phyloP scores from a whole-genome alignment of 1,140 invertebrate genomes.

The Muscidifurax raptorellus region DNA sequence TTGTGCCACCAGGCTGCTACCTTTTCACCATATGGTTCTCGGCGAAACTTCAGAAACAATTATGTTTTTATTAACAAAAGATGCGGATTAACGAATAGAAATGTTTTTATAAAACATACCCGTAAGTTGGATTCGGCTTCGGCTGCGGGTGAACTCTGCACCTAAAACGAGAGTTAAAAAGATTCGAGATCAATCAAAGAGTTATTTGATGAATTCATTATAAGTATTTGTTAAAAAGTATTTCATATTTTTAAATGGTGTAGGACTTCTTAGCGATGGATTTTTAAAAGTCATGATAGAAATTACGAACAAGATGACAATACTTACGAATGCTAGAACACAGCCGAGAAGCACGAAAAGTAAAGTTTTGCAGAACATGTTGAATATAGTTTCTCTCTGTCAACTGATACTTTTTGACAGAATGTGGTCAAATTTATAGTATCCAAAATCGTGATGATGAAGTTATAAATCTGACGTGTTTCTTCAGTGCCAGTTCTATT shows the following conservation, averaged over 20 bases:
- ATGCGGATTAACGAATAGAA: too few relatives aligned
- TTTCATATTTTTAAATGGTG: too few relatives aligned
- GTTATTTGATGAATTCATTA: too few relatives aligned
- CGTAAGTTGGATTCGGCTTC: too few relatives aligned
- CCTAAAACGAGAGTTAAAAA: too few relatives aligned
- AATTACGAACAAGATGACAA: background rate
- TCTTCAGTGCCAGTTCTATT: background rate
- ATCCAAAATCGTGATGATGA: background rate
- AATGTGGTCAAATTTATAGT: background rate
- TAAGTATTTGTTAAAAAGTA: too few relatives aligned
- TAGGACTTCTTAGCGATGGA: too few relatives aligned
- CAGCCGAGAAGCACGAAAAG: background rate
- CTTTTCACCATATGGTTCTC: background rate
- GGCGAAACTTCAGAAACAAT: background rate
- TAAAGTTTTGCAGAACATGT: background rate
- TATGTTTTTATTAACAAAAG: too few relatives aligned
- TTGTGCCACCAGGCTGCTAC: background rate
- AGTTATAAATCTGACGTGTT: background rate
- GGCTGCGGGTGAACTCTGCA: too few relatives aligned
- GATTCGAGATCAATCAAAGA: too few relatives aligned
- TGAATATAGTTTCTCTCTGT: background rate
- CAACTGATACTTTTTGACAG: background rate
- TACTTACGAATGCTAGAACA: background rate
- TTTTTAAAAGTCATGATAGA: too few relatives aligned
- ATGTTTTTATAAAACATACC: too few relatives aligned